A percentile compares a stretch with the other conserved stretches of the same genome.
Evolutionary conservation across 2,888 invertebrate genomes (phyloP).

Genomic region (Hecatera dysodea): DNA sequence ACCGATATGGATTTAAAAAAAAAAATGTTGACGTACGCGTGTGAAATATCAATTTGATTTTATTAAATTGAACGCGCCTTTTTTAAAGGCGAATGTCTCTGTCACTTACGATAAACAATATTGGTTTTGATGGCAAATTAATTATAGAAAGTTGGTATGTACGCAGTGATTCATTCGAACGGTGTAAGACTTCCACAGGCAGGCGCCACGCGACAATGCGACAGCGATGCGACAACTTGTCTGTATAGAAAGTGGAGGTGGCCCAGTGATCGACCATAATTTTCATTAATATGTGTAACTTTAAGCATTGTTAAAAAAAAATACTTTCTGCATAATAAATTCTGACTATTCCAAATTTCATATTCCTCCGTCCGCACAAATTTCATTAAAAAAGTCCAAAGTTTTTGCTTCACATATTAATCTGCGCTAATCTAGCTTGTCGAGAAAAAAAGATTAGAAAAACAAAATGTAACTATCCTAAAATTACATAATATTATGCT

Average conservation of each 20-base stretch:
- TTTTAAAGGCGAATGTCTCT: conserved; percentile 7
- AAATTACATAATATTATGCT: no score
- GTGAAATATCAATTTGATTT: conserved; percentile 36
- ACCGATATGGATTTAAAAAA: conserved; percentile 59
- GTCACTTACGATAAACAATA: conserved; percentile 12
- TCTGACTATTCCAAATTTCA: no score
- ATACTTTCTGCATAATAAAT: no score
- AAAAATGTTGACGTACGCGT: conserved; percentile 30
- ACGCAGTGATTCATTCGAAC: background rate
- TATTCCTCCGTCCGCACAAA: no score
- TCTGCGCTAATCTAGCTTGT: no score
- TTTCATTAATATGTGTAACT: no score
- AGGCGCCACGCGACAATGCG: background rate
- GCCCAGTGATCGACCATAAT: no score
- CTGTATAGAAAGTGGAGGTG: background rate
- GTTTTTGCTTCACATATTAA: no score
- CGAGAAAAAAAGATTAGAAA: no score
- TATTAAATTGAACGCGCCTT: conserved; percentile 30
- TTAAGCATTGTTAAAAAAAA: no score
- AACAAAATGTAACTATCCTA: no score
- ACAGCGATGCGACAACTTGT: background rate
- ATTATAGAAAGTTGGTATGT: background rate
- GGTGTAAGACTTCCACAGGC: background rate
- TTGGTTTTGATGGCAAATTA: conserved; percentile 10
- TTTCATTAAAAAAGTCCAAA: no score